phyloP scores from a whole-genome alignment of 2,888 invertebrate species.

The Lottia scabra region DNA sequence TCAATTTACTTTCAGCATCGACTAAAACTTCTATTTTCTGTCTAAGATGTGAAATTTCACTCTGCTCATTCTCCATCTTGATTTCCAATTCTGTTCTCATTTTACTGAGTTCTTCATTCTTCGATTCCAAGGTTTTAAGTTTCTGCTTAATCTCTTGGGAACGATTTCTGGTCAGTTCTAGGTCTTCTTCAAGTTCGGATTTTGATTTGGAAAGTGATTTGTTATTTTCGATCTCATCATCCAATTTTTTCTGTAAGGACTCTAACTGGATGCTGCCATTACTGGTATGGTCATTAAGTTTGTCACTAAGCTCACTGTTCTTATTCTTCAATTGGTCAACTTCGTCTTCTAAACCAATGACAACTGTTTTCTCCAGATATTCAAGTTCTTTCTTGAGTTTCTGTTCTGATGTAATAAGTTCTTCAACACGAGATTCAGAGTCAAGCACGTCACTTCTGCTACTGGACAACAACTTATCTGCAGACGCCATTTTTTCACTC shows the following conservation, averaged over 20 bases:
- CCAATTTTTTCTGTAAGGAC: background rate
- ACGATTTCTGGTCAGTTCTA: constrained; percentile 19
- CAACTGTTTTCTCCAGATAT: constrained; percentile 14
- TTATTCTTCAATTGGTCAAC: constrained; percentile 17
- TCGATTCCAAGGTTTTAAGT: constrained; percentile 7
- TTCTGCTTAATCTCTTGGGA: constrained; percentile 8
- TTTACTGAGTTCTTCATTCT: constrained; percentile 4
- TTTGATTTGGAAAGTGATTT: constrained; percentile 17
- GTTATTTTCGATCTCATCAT: background rate
- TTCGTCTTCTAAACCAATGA: constrained; percentile 10
- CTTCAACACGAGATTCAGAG: constrained; percentile 14
- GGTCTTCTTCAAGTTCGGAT: constrained; percentile 16
- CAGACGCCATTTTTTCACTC: constrained; percentile 15
- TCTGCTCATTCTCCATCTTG: background rate
- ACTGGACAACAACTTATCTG: background rate
- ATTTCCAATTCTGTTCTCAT: background rate
- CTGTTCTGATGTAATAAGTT: constrained; percentile 10
- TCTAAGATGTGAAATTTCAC: constrained; percentile 14
- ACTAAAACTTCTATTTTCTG: constrained; percentile 37
- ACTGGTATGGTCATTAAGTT: constrained; percentile 7
- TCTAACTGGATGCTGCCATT: constrained; percentile 9
- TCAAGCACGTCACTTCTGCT: constrained; percentile 15
- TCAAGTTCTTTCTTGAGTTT: constrained; percentile 9
- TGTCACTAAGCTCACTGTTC: constrained; percentile 22
- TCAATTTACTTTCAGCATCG: constrained; percentile 46